phyloP scores from a whole-genome alignment of 2,113 vertebrate genomes.

The Tonatia bakeri region DNA sequence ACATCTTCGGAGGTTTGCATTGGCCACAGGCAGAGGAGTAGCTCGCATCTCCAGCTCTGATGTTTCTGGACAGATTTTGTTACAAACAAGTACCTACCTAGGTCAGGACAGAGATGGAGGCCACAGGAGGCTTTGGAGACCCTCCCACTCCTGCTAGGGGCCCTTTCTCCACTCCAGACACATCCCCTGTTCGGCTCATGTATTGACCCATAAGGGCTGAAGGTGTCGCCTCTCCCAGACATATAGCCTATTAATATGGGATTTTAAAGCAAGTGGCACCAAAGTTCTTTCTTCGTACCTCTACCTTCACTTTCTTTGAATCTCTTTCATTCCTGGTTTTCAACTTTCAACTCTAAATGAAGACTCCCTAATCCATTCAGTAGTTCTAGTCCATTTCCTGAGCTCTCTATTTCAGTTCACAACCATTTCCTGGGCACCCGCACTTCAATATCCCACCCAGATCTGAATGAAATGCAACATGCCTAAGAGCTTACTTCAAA shows the following conservation, averaged over 20 bases:
- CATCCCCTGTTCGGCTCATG: neutral
- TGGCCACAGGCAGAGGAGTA: neutral
- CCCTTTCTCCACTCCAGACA: neutral
- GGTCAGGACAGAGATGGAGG: neutral
- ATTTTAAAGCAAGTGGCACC: neutral
- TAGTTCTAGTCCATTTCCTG: neutral
- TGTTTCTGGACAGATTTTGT: neutral
- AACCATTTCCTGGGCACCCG: neutral
- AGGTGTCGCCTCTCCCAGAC: neutral
- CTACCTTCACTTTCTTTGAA: neutral
- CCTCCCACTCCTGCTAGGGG: neutral
- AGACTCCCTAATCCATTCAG: neutral
- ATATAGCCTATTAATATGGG: neutral
- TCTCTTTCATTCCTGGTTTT: neutral
- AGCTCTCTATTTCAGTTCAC: neutral
- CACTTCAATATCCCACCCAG: neutral
- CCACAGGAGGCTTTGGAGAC: fast-evolving
- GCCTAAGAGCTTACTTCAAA: neutral
- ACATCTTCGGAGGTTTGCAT: neutral
- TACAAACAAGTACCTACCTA: neutral
- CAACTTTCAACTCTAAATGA: neutral
- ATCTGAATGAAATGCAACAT: neutral
- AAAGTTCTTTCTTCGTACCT: neutral
- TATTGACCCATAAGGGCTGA: neutral
- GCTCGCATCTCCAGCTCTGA: neutral